Conservation (phyloP, 2,888 invertebrate genomes). For the Ceramica pisi region DNA sequence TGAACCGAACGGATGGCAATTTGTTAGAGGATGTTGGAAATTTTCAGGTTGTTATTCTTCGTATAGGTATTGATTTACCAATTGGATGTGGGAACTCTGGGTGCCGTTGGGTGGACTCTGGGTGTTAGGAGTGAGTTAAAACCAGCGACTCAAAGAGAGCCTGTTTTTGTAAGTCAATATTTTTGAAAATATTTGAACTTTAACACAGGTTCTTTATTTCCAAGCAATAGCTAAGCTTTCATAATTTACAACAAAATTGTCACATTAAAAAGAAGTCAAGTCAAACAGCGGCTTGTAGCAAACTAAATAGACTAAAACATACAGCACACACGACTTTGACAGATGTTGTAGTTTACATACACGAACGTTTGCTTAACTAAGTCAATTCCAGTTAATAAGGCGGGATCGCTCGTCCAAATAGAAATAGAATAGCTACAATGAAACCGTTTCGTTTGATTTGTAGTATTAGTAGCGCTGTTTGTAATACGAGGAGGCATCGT, state of each 20-base stretch:
- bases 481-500: conserved; percentile 45
- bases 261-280: background rate
- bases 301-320: conserved; percentile 38
- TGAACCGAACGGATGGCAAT: conserved; percentile 27
- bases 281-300: conserved; percentile 9
- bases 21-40: conserved; percentile 2
- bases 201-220: too few relatives aligned
- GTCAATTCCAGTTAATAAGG: conserved; percentile 65
- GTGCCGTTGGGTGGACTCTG: too few relatives aligned
- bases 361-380: conserved; percentile 58
- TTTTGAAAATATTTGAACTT: background rate
- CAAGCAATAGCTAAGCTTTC: background rate
- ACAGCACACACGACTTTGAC: conserved; percentile 48
- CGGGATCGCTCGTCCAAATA: conserved; percentile 50
- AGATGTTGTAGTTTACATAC: conserved; percentile 51
- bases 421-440: conserved; percentile 45
- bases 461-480: conserved; percentile 46
- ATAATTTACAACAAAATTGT: background rate
- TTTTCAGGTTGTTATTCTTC: conserved; percentile 10
- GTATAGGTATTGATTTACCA: background rate
- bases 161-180: background rate
- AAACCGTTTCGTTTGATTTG: conserved; percentile 60
- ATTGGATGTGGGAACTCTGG: background rate
- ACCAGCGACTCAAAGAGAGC: background rate
- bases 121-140: background rate